A percentile compares a stretch with the other conserved stretches of the same genome.
Evolutionary conservation across 1,140 invertebrate species (phyloP).

Genomic region (Grapholita molesta): DNA sequence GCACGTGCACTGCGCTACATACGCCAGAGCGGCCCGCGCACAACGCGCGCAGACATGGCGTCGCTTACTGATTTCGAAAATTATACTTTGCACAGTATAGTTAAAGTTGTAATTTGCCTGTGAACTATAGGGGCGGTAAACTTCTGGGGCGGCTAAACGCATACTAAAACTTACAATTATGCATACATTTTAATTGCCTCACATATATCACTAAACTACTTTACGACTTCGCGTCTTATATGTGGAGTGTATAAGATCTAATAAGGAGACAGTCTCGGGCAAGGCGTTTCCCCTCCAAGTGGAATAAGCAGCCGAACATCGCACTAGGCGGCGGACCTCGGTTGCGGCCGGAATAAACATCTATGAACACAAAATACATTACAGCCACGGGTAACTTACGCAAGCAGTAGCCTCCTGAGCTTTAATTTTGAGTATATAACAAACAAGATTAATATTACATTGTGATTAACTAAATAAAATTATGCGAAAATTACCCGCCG

Average conservation of each 20-base stretch:
- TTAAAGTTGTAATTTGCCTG: neutral
- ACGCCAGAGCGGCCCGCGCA: too few species aligned
- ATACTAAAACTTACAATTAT: neutral
- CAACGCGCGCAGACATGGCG: neutral
- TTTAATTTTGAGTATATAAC: too few species aligned
- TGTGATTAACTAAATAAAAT: too few species aligned
- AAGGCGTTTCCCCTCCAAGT: constrained; percentile 44
- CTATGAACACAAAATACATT: neutral
- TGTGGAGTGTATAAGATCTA: neutral
- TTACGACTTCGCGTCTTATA: neutral
- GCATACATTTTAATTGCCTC: neutral
- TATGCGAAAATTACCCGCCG: neutral
- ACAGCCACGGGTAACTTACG: neutral
- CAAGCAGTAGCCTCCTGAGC: neutral
- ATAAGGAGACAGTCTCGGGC: constrained; percentile 44
- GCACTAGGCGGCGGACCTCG: constrained; percentile 30
- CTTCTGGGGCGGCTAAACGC: neutral
- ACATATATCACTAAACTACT: neutral
- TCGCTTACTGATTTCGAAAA: neutral
- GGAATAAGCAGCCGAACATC: constrained; percentile 51
- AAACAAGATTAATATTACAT: too few species aligned
- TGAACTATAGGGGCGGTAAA: neutral
- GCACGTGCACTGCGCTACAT: too few species aligned
- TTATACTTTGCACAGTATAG: neutral
- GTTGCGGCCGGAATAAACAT: neutral